phyloP scores from a whole-genome alignment of 2,888 invertebrate genomes.

The Torymus tubicola region DNA sequence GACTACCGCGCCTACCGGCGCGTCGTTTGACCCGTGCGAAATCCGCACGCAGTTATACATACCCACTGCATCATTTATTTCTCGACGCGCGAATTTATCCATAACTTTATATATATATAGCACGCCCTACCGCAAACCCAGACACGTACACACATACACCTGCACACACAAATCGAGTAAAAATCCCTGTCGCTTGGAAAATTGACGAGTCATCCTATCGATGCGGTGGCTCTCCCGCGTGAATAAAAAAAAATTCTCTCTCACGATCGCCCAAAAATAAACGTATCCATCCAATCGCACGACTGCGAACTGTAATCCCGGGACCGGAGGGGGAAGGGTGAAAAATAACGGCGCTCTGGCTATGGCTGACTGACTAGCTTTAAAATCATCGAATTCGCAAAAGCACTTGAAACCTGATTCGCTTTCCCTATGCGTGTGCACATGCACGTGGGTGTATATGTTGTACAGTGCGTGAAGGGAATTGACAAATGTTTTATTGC shows the following conservation, averaged over 20 bases:
- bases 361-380: not conserved
- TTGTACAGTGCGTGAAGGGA: too few species aligned
- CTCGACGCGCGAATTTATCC: slow-evolving; percentile 3
- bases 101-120: slow-evolving; percentile 24
- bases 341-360: not conserved
- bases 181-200: slow-evolving; percentile 48
- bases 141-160: too few species aligned
- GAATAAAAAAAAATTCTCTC: slow-evolving; percentile 27
- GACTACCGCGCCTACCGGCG: not conserved
- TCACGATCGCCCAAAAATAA: slow-evolving; percentile 44
- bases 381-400: slow-evolving; percentile 54
- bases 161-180: slow-evolving; percentile 27
- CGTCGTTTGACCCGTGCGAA: slow-evolving; percentile 6
- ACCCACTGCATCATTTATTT: slow-evolving; percentile 35
- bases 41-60: not conserved
- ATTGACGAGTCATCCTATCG: slow-evolving; percentile 47
- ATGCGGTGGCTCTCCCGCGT: not conserved
- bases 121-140: not conserved
- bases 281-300: slow-evolving; percentile 51
- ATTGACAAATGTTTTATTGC: slow-evolving; percentile 45
- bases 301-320: slow-evolving; percentile 33
- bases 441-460: too few species aligned
- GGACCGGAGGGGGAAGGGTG: too few species aligned
- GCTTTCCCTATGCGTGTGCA: slow-evolving; percentile 21
- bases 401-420: slow-evolving; percentile 56